phyloP scores from a whole-genome alignment of 2,797 vertebrate genomes.

The Syncerus caffer region DNA sequence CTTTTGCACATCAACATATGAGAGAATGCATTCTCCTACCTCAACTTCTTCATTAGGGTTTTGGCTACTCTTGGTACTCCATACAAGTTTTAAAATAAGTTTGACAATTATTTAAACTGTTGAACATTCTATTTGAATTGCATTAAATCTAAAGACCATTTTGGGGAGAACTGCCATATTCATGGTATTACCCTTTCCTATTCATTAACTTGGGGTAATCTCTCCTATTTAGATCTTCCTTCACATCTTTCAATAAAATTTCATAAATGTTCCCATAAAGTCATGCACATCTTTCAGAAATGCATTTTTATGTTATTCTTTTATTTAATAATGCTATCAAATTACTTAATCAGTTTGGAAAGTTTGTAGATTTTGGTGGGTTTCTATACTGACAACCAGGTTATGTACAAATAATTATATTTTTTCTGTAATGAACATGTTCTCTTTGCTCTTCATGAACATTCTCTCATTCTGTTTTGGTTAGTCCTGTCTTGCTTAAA shows the following conservation, averaged over 20 bases:
- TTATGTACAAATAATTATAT: background rate
- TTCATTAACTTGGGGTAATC: background rate
- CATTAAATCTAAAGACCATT: background rate
- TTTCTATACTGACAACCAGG: background rate
- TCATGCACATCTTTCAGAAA: background rate
- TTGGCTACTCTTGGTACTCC: background rate
- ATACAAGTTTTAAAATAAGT: background rate
- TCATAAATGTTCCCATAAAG: background rate
- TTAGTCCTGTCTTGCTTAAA: background rate
- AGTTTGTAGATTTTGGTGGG: background rate
- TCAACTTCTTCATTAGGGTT: background rate
- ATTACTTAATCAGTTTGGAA: background rate
- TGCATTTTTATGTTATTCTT: background rate
- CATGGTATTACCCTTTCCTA: background rate
- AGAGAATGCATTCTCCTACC: background rate
- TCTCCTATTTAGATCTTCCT: background rate
- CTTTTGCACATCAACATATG: background rate
- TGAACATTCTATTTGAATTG: background rate
- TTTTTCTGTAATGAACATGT: background rate
- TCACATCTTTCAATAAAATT: background rate
- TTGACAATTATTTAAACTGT: background rate
- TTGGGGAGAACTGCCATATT: background rate
- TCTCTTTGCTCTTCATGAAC: background rate
- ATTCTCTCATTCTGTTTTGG: background rate
- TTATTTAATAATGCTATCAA: background rate